Evolutionary conservation across 1,140 invertebrate genomes (phyloP).

Genomic region (Drosophila asahinai): DNA sequence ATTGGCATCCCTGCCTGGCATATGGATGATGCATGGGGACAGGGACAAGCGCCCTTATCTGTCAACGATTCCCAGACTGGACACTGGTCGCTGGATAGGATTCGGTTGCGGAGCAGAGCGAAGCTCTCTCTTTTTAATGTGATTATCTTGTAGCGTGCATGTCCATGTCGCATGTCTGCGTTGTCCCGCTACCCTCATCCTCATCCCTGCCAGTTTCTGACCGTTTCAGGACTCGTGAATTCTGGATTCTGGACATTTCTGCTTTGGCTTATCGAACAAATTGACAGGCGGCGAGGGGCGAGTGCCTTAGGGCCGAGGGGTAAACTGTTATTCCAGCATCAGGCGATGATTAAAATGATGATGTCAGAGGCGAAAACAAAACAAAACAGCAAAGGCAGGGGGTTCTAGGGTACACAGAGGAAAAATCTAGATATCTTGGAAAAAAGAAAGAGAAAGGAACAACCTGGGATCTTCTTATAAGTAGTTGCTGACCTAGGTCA

Average conservation of each 20-base stretch:
- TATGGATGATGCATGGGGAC: constrained; percentile 48
- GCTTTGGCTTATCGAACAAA: constrained; percentile 72
- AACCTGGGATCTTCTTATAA: neutral
- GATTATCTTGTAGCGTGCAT: constrained; percentile 82
- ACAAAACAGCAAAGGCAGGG: constrained; percentile 47
- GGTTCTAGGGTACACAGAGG: neutral
- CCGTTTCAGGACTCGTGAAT: constrained; percentile 9
- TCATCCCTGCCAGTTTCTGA: neutral
- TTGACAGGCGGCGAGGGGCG: constrained; percentile 57
- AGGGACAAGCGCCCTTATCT: constrained; percentile 52
- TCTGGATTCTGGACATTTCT: constrained; percentile 38
- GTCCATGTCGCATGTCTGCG: constrained; percentile 73
- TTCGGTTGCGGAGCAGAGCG: constrained; percentile 22
- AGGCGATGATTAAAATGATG: constrained; percentile 79
- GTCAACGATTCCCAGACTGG: constrained; percentile 59
- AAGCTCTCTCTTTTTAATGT: constrained; percentile 76
- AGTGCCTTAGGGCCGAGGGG: constrained; percentile 15
- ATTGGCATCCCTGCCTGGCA: constrained; percentile 23
- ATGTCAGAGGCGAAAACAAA: constrained; percentile 68
- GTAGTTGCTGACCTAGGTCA: no score
- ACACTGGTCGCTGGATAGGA: constrained; percentile 29
- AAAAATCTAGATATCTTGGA: neutral
- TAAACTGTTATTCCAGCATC: constrained; percentile 51
- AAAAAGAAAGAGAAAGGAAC: neutral
- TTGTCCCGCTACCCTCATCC: neutral